phyloP scores from a whole-genome alignment of 2,797 vertebrate species.

The Sarcoramphus papa region DNA sequence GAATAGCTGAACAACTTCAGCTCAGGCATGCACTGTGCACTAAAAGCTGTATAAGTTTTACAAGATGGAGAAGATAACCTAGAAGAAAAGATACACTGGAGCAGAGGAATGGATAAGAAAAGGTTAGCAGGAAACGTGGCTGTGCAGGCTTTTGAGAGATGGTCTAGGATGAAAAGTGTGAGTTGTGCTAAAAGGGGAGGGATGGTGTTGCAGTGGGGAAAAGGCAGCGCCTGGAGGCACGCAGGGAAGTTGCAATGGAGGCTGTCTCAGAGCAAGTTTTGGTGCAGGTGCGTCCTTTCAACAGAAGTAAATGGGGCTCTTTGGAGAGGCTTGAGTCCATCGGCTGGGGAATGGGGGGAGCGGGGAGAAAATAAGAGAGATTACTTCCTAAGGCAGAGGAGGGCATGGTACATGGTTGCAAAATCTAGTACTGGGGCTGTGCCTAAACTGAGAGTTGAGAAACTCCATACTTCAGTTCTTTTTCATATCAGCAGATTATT shows the following conservation, averaged over 20 bases:
- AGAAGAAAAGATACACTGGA: neutral
- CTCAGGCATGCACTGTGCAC: neutral
- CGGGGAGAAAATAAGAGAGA: neutral
- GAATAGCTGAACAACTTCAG: neutral
- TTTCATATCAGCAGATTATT: neutral
- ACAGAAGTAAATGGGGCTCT: neutral
- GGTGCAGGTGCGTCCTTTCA: neutral
- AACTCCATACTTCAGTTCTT: neutral
- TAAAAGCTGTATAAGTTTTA: neutral
- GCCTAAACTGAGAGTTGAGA: neutral
- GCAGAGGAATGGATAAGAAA: neutral
- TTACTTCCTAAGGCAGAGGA: neutral
- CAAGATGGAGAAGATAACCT: neutral
- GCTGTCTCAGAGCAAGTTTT: neutral
- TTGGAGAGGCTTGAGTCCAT: neutral
- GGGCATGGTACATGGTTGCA: neutral
- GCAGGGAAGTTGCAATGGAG: neutral
- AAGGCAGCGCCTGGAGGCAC: neutral
- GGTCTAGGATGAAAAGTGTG: neutral
- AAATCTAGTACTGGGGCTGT: neutral
- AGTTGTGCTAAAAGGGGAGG: neutral
- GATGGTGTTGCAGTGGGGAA: neutral
- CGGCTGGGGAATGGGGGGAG: accelerated
- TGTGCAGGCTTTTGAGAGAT: neutral
- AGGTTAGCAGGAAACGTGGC: neutral